Evolutionary conservation across 2,888 invertebrate genomes (phyloP), one percentile per base, ranked within the genome.

Genomic region (Cryptocheilus praepositus): DNA sequence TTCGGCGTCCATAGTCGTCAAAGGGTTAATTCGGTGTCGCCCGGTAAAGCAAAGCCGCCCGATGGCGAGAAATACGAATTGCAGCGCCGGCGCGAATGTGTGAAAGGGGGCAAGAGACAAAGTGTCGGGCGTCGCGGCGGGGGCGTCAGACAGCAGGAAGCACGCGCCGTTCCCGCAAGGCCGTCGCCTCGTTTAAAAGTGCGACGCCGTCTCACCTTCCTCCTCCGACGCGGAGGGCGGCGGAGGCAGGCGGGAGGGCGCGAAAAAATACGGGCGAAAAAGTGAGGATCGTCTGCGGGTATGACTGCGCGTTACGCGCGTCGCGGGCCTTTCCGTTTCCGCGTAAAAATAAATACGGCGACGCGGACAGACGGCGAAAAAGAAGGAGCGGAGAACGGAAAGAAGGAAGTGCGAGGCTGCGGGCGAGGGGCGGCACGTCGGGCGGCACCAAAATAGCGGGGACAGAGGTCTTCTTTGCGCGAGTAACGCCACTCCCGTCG

Each of bases 151-250:
- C 36, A 51, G 51, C 16, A 70, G 63, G 69, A 64, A 69, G 57
- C 46, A 52, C 43, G 56, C 21, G 52, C 52, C 55, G 51, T 73
- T 70, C 70, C 45, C 56, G 64, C 74, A 74, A 74, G 74, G 74
- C 64, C 74, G 74, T 70, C 69, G 70, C 65, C 63, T 64, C 67
- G 70, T 70, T 73, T 68, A 70, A 70, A 62, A 63, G 60, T 67
- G 63, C 58, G 64, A 63, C 61, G 67, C 54, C 19, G 68, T 66
- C 64, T 62, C 66, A 70, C 70, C 72, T 68, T 70, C 70, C 58
- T 71, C 64, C 67, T 59, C 61, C n/a, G 46, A 36, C 18, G 36
- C 11, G 36, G 36, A 36, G 8, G 36, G 36, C 36, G 1, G 4
- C 7, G 36, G 13, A 11, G 36, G 36, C 7, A 11, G 13, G 36